Evolutionary conservation across 35 echinoderm and acorn worm species (phyloP), one percentile per base, ranked within the genome.

Genomic region (Diadema setosum): DNA sequence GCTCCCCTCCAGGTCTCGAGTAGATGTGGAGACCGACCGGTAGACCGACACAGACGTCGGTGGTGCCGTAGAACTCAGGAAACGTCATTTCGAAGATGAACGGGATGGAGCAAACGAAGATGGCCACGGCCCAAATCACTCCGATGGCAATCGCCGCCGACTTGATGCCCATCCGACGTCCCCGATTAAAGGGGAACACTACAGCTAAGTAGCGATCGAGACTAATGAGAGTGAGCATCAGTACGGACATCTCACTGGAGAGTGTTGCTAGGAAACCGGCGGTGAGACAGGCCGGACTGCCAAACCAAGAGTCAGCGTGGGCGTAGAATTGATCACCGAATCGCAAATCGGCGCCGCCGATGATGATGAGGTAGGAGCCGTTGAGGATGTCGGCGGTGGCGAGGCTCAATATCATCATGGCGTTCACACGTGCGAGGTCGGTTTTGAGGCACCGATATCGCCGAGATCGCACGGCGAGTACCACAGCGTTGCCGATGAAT

Each of bases 341-440:
- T 27, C 81, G 40, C 20, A 42, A 36, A 64, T 86, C 83, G 3
- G 70, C 82, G 4, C 65, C 39, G 0, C 64, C 70, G 6, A 91
- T 91, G 49, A 91, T 86, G 45, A 91, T 45, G 25, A 91, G 30
- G 70, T 91, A 91, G 3, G 86, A 23, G 7, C 90, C 90, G 16
- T 78, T 86, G 17, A 86, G 67, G n/a, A 91, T 59, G 42, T 91
- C 83, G 17, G 90, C 45, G 46, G 36, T 39, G 0, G 82, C 83
- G 1, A 86, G 58, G 29, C 84, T 91, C 23, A 60, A 35, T 33
- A 91, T 85, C 30, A 91, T 57, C 16, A 78, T 25, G 15, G 23
- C 70, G 9, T 91, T 57, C 14, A 86, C 67, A 27, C 39, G 42
- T 6, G 46, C 30, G 5, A 43, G 9, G 5, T 35, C 23, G 43